Conservation (phyloP, 2,113 vertebrate genomes). For the Aptenodytes forsteri region DNA sequence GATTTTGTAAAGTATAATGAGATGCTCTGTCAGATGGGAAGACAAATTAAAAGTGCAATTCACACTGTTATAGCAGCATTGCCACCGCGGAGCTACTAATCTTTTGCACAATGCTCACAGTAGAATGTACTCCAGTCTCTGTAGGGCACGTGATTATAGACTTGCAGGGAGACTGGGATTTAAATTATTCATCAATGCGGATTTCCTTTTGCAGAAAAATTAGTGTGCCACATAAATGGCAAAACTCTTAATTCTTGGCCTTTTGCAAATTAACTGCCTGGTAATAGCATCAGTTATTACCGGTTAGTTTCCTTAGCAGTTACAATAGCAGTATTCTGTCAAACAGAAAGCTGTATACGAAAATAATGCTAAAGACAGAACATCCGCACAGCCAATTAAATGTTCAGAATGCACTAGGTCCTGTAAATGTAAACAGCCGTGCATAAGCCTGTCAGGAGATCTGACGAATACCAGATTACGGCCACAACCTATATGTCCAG, state of each 20-base stretch:
- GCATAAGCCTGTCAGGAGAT: neutral
- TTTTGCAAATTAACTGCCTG: constrained; percentile 59
- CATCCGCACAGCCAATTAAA: constrained; percentile 10
- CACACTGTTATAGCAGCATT: constrained; percentile 48
- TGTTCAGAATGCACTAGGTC: constrained; percentile 3
- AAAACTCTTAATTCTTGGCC: constrained; percentile 51
- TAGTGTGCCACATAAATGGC: constrained; percentile 26
- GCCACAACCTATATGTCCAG: neutral
- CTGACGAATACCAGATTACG: neutral
- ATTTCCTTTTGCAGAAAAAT: constrained; percentile 58
- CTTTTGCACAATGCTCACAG: constrained; percentile 59
- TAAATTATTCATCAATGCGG: constrained; percentile 66
- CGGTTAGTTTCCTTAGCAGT: constrained; percentile 2
- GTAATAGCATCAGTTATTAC: constrained; percentile 35
- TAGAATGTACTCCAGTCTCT: constrained; percentile 61
- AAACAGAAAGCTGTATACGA: neutral
- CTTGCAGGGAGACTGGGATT: constrained; percentile 41
- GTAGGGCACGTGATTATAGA: constrained; percentile 50
- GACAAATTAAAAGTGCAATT: constrained; percentile 78
- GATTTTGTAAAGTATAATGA: constrained; percentile 78
- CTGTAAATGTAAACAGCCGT: neutral
- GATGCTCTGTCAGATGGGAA: constrained; percentile 70
- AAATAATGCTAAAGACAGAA: constrained; percentile 22
- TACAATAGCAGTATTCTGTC: constrained; percentile 8
- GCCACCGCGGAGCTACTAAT: constrained; percentile 52